These are phyloP conservation scores for Zosterops japonicus DNA, from an alignment of 2,113 vertebrate genomes.

Conservation along the genomic window DNA sequence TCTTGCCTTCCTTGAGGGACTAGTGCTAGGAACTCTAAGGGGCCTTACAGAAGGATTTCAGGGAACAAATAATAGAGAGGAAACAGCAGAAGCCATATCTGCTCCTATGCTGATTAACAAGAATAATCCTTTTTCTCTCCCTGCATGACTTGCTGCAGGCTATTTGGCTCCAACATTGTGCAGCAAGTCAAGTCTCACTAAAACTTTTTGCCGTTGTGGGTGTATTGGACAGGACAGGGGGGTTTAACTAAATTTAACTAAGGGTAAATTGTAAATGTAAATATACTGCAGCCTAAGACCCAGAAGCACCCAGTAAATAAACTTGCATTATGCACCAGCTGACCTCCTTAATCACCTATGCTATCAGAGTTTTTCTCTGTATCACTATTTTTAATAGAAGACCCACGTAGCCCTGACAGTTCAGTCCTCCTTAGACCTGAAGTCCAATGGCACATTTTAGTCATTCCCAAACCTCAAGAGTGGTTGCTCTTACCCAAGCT, in stretches of 20 bases:
- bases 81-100: not conserved
- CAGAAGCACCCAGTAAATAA: not conserved
- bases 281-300: not conserved
- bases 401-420: not conserved
- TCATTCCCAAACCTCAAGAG: not conserved
- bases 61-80: slow-evolving; percentile 1
- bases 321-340: not conserved
- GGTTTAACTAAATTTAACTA: not conserved
- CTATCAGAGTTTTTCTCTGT: not conserved
- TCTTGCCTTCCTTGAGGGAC: not conserved
- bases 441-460: accelerated
- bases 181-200: not conserved
- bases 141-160: not conserved
- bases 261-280: not conserved
- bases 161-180: not conserved
- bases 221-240: not conserved
- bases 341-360: not conserved
- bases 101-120: not conserved
- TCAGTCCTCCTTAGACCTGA: not conserved
- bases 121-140: not conserved
- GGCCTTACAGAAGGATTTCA: slow-evolving; percentile 24
- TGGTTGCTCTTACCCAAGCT: not conserved
- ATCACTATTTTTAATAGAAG: not conserved
- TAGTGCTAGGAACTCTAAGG: not conserved
- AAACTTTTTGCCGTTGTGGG: not conserved